Evolutionary conservation across 92 coral and sea anemone genomes (phyloP), one percentile per base, ranked within the genome.

Genomic region (Epizoanthus ramosus): DNA sequence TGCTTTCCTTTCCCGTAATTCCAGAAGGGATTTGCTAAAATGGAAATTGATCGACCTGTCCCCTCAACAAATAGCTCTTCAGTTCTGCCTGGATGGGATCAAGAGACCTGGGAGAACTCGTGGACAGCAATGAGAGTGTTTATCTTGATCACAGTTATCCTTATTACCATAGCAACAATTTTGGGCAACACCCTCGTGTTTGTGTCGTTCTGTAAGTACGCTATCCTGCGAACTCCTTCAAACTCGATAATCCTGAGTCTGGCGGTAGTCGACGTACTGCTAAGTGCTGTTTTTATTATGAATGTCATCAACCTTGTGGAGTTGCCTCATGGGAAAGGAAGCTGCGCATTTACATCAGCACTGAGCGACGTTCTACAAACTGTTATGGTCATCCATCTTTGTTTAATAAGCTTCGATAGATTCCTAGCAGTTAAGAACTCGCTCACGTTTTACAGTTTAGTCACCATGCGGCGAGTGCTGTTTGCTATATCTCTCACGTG

Each of bases 371-470:
- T 35, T 22, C 57, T 56, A 17, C 80, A 24, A 56, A 31, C 47
- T 45, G 80, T 74, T 41, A 74, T 74, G 80, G 37, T 31, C 6
- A 22, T 74, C 5, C 80, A 74, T n/a, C 15, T 74, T 17, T 74
- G 80, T 74, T 74, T 74, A 33, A 74, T 74, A 63, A 74, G 80
- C 21, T 56, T 74, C 24, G 80, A 74, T 16, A 74, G 80, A 56
- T 74, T 74, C 52, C 8, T 74, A 5, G 80, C 80, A 0, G 65
- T 74, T 12, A 56, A 25, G 19, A 57, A 74, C 52, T 56, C 80
- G 66, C 58, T 74, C 17, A 74, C 64, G 18, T 74, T 74, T 74
- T 50, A 25, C 45, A 57, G 64, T 16, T 31, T 74, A 56, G 57
- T 74, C 47, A 74, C 80, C 28, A 12, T 56, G 37, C 80, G 80